These are phyloP conservation scores for Chiloscyllium punctatum DNA, from an alignment of 2,797 vertebrate genomes.

Conservation along the genomic window DNA sequence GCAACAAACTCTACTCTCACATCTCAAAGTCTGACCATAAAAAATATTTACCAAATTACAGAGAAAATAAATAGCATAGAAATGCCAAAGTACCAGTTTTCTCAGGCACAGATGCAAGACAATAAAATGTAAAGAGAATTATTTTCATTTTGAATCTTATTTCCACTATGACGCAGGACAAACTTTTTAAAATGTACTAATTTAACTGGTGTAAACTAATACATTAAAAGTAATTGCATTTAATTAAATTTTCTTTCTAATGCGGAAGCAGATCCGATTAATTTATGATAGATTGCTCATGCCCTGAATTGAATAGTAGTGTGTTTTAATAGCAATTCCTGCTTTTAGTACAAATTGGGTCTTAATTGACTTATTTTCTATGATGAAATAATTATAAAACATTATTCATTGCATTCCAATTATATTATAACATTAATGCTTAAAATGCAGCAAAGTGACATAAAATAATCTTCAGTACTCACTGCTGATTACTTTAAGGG, in stretches of 20 bases:
- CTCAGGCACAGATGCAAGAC: neutral
- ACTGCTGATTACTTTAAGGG: slow-evolving; percentile 7
- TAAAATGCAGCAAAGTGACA: neutral
- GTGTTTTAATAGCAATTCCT: neutral
- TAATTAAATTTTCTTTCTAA: neutral
- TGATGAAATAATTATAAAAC: slow-evolving; percentile 1
- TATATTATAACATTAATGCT: neutral
- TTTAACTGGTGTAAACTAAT: neutral
- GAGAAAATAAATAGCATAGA: neutral
- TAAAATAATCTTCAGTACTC: neutral
- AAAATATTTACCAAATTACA: neutral
- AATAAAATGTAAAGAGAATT: neutral
- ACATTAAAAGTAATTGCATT: neutral
- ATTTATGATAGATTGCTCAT: slow-evolving; percentile 12
- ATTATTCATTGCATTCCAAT: neutral
- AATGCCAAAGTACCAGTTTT: neutral
- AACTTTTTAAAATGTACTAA: neutral
- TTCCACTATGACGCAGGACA: neutral
- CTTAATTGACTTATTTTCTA: slow-evolving; percentile 22
- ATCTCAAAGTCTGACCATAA: neutral
- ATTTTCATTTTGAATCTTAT: no score
- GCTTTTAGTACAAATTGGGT: neutral
- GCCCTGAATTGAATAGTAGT: neutral
- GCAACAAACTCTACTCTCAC: no score
- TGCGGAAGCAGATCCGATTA: slow-evolving; percentile 25